Percentiles rank a stretch among this genome's conserved stretches.
Conservation (phyloP, 2,888 invertebrate species). For the Rutpela maculata region DNA sequence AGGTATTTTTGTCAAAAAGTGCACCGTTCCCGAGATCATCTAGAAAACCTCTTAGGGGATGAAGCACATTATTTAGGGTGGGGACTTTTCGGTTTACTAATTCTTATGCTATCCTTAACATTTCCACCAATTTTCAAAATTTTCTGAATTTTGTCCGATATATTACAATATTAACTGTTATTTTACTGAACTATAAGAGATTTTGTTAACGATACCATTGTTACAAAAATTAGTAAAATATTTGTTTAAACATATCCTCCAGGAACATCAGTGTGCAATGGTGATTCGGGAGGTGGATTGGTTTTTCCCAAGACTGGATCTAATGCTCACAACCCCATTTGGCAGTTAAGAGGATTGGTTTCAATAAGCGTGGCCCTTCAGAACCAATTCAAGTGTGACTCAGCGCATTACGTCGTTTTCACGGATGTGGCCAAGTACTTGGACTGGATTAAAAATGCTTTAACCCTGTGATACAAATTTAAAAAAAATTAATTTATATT, state of each 20-base stretch:
- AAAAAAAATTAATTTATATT: not conserved
- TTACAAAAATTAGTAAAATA: slow-evolving; percentile 14
- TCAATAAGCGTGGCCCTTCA: slow-evolving; percentile 78
- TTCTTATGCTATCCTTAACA: too few relatives aligned
- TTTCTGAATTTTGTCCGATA: too few relatives aligned
- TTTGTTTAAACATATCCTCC: slow-evolving; percentile 43
- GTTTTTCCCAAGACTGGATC: slow-evolving; percentile 67
- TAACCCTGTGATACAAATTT: slow-evolving; percentile 37
- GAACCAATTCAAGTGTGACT: slow-evolving; percentile 77
- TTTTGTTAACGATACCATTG: too few relatives aligned
- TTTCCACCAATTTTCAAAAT: too few relatives aligned
- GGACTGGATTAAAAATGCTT: slow-evolving; percentile 74
- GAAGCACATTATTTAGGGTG: too few relatives aligned
- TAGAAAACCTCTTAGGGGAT: too few relatives aligned
- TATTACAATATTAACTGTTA: too few relatives aligned
- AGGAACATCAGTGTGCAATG: slow-evolving; percentile 79
- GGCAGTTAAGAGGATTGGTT: slow-evolving; percentile 75
- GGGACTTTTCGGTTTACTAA: too few relatives aligned
- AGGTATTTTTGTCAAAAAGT: too few relatives aligned
- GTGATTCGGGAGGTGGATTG: slow-evolving; percentile 73
- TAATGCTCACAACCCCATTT: slow-evolving; percentile 59
- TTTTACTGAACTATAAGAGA: too few relatives aligned
- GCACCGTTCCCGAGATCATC: too few relatives aligned
- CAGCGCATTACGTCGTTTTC: slow-evolving; percentile 79
- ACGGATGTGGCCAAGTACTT: slow-evolving; percentile 79